Conservation (phyloP, 1,140 invertebrate genomes). For the Saccostrea echinata region DNA sequence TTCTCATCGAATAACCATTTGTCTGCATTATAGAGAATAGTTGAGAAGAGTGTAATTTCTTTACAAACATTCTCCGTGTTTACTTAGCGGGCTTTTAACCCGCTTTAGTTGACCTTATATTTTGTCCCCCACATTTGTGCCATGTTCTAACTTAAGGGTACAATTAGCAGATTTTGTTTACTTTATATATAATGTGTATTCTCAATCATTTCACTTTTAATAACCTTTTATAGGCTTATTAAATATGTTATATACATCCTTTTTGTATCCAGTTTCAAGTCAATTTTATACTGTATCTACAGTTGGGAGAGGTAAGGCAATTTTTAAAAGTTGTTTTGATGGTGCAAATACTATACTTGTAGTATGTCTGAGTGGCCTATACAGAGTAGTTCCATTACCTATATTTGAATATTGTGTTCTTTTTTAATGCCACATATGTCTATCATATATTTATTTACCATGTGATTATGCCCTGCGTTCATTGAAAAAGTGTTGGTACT, state of each 20-base stretch:
- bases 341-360: too few species aligned
- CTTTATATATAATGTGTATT: background rate
- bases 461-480: background rate
- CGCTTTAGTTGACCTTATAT: conserved; percentile 16
- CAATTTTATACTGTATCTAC: background rate
- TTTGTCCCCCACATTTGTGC: background rate
- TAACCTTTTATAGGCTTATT: background rate
- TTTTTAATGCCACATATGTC: background rate
- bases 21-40: background rate
- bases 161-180: background rate
- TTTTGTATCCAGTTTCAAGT: conserved; percentile 3
- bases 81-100: background rate
- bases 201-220: background rate
- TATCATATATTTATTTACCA: background rate
- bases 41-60: background rate
- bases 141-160: background rate
- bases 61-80: background rate
- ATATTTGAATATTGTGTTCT: background rate
- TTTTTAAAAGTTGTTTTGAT: too few species aligned
- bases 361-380: too few species aligned
- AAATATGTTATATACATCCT: background rate
- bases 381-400: too few species aligned
- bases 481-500: background rate
- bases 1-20: conserved; percentile 2
- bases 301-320: too few species aligned